A percentile compares a stretch with the other conserved stretches of the same genome.
These are phyloP conservation scores for Halichoerus grypus DNA, from an alignment of 2,113 vertebrate species.

Conservation along the genomic window DNA sequence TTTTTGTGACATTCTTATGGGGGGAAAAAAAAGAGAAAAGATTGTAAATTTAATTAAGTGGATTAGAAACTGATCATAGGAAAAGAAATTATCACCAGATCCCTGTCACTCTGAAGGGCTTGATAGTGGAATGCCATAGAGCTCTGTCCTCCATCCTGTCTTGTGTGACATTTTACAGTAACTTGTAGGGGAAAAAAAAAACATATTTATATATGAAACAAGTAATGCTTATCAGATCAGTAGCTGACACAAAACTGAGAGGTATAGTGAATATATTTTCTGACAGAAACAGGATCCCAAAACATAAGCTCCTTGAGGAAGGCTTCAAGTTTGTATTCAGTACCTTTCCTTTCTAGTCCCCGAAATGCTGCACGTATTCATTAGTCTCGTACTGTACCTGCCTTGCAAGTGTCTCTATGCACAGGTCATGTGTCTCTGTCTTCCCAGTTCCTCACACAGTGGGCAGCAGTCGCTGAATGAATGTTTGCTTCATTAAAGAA, in stretches of 20 bases:
- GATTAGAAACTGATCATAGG: constrained; percentile 23
- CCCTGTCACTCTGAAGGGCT: background rate
- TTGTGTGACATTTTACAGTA: background rate
- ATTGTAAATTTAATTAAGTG: background rate
- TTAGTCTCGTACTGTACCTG: background rate
- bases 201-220: background rate
- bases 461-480: background rate
- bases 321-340: background rate
- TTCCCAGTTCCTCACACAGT: background rate
- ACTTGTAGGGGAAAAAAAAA: background rate
- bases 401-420: background rate
- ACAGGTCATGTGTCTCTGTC: background rate
- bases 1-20: background rate
- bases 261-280: background rate
- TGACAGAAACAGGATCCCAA: background rate
- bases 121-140: background rate
- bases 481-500: background rate
- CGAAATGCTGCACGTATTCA: background rate
- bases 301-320: background rate
- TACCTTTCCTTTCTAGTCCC: background rate
- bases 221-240: background rate
- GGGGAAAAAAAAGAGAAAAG: background rate
- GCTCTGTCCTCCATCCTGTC: background rate
- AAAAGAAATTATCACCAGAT: background rate
- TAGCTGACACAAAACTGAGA: background rate